phyloP scores from a whole-genome alignment of 2,888 invertebrate species.

The Drosophila recens region DNA sequence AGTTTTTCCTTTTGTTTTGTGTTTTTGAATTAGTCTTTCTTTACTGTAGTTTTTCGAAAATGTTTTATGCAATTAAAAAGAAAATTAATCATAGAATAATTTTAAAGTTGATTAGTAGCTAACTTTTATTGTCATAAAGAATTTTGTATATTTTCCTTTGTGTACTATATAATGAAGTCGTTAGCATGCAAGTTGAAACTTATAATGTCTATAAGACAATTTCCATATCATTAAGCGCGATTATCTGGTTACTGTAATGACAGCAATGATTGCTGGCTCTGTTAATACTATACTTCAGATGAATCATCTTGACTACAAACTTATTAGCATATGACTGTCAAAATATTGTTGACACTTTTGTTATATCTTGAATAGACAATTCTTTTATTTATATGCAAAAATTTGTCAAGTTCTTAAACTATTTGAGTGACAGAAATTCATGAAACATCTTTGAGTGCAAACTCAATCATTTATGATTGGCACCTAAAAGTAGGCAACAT shows the following conservation, averaged over 20 bases:
- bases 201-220: neutral
- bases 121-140: no score
- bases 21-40: neutral
- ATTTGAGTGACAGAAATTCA: neutral
- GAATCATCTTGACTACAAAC: constrained; percentile 33
- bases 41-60: no score
- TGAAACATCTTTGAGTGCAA: constrained; percentile 4
- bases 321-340: constrained; percentile 41
- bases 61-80: no score
- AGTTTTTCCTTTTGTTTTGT: no score
- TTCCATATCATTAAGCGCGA: neutral
- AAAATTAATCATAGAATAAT: no score
- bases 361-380: constrained; percentile 22
- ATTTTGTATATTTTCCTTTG: neutral
- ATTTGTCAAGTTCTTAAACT: constrained; percentile 10
- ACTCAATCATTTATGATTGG: constrained; percentile 2
- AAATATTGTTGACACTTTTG: constrained; percentile 28
- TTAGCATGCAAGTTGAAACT: constrained; percentile 2
- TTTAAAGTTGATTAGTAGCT: no score
- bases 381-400: neutral
- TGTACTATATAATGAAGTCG: neutral
- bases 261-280: neutral
- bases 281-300: neutral
- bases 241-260: neutral
- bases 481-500: constrained; percentile 40